phyloP scores from a whole-genome alignment of 2,113 vertebrate genomes.

The Salvelinus fontinalis region DNA sequence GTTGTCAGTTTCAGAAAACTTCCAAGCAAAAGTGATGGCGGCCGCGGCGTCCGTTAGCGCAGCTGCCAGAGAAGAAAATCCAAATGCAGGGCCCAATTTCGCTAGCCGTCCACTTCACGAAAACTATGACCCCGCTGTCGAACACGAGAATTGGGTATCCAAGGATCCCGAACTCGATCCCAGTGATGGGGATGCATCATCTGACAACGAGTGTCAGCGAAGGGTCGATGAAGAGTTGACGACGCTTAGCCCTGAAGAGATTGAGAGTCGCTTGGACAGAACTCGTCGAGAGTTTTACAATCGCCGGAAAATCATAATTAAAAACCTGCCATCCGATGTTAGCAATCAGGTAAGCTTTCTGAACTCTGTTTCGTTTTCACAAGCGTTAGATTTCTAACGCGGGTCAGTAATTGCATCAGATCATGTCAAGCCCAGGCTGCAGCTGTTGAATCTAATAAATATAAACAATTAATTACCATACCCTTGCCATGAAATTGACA shows the following conservation, averaged over 20 bases:
- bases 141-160: constrained; percentile 50
- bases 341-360: constrained; percentile 78
- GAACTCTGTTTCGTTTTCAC: not conserved
- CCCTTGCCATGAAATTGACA: not conserved
- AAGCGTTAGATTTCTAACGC: not conserved
- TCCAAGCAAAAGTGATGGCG: constrained; percentile 79
- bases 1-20: constrained; percentile 59
- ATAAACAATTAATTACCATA: too few relatives aligned
- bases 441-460: not conserved
- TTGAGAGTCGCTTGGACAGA: constrained; percentile 81
- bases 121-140: constrained; percentile 45
- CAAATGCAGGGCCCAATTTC: constrained; percentile 48
- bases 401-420: not conserved
- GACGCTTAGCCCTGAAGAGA: constrained; percentile 78
- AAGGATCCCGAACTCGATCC: constrained; percentile 41
- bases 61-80: constrained; percentile 62
- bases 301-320: constrained; percentile 88
- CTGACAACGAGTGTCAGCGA: constrained; percentile 62
- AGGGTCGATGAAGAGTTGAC: constrained; percentile 76
- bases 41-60: constrained; percentile 78
- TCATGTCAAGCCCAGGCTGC: not conserved
- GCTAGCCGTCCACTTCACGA: constrained; percentile 51
- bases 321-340: constrained; percentile 84
- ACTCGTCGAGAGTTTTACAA: constrained; percentile 89
- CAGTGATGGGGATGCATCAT: constrained; percentile 28